phyloP scores from a whole-genome alignment of 2,113 vertebrate genomes.

The Clinocottus analis region DNA sequence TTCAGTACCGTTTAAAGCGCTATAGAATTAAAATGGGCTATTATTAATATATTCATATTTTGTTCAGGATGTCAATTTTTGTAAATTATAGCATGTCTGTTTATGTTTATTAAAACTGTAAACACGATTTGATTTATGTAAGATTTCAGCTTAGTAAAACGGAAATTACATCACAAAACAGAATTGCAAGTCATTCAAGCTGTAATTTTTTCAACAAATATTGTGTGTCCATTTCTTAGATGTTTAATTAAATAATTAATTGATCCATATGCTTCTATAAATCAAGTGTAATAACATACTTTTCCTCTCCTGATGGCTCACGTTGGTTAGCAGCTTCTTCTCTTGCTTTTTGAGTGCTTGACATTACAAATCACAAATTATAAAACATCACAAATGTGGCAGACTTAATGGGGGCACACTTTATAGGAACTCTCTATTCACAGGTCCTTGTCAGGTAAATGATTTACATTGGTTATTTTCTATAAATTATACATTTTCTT shows the following conservation, averaged over 20 bases:
- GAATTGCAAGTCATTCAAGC: no score
- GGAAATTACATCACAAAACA: no score
- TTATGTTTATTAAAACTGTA: no score
- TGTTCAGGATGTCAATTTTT: constrained; percentile 76
- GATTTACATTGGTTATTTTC: neutral
- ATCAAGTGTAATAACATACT: neutral
- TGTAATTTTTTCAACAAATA: no score
- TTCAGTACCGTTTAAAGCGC: no score
- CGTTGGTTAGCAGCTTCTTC: neutral
- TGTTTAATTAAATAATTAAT: neutral
- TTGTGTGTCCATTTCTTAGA: neutral
- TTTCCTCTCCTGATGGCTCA: neutral
- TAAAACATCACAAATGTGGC: neutral
- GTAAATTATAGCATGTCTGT: no score
- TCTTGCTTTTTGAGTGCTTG: neutral
- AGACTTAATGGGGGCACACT: neutral
- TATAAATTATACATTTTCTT: neutral
- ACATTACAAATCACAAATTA: neutral
- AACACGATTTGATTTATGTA: no score
- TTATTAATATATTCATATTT: no score
- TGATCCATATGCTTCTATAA: neutral
- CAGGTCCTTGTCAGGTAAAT: neutral
- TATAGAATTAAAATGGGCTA: no score
- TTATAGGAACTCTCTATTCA: neutral
- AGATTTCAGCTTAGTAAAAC: no score